Base-by-base conservation (phyloP, 2,888 invertebrate species). In the Craniophora ligustri region DNA sequence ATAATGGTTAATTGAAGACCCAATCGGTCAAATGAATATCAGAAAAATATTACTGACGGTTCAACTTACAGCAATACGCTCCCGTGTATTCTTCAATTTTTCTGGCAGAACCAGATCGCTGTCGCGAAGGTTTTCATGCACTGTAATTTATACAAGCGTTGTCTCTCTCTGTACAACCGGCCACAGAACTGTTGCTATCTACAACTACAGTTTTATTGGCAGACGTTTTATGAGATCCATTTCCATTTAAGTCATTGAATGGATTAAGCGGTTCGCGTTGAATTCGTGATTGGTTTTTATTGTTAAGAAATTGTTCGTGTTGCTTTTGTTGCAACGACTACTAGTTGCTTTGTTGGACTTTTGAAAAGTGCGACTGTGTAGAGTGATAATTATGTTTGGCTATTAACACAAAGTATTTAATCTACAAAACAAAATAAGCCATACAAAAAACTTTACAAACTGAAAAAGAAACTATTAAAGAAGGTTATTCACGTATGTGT, bases 101-200 rank as follows among this genome's bases (percentile, higher is more conserved):
- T 76, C 81, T 84, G 86, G 86, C 84, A 84, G 76, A 71, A 66
- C 70, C 80, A 75, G 81, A 81, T 78, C 73, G 66, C 75, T 71
- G 78, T 77, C 75, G 69, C 75, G 66, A 77, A 76, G 72, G 75
- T 83, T 85, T 87, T 84, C 81, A 79, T 81, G 73, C 75, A 48
- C 49, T 55, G 79, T 79, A 84, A 85, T 84, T 85, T 81, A 85
- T 78, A 80, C 79, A 76, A 56, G 67, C 55, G 72, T 79, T 79
- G 75, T 79, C 76, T 78, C 62, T 73, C 72, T 76, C 75, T 74
- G 72, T 71, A 55, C 61, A 56, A 50, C 58, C 63, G 59, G 64
- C 68, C 63, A 62, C 53, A 66, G 79, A 85, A 82, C 84, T 79
- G 84, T 84, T 84, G 82, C 80, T 79, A 72, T 67, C 59, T 55